phyloP scores from a whole-genome alignment of 2,113 vertebrate species.

The Carassius carassius region DNA sequence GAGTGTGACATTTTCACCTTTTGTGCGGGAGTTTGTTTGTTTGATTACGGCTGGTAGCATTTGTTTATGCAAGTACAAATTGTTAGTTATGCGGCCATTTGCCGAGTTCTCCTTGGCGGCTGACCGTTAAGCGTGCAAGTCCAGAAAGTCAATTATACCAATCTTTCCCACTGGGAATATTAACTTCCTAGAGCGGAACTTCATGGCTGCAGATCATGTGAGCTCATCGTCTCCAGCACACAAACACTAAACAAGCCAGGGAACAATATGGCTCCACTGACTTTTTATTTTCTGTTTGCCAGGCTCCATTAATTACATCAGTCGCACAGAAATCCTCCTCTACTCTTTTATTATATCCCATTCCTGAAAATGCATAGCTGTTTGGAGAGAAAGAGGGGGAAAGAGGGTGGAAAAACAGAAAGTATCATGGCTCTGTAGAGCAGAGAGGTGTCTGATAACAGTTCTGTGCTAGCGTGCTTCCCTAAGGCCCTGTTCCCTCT shows the following conservation, averaged over 20 bases:
- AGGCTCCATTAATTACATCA: slow-evolving; percentile 75
- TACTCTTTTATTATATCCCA: slow-evolving; percentile 64
- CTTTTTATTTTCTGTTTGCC: slow-evolving; percentile 73
- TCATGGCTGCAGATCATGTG: slow-evolving; percentile 57
- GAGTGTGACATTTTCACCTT: slow-evolving; percentile 12
- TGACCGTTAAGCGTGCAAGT: slow-evolving; percentile 38
- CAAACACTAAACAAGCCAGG: slow-evolving; percentile 56
- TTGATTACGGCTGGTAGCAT: slow-evolving; percentile 21
- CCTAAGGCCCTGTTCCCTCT: slow-evolving; percentile 60
- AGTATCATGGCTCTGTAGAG: slow-evolving; percentile 34
- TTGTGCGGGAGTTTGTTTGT: slow-evolving; percentile 16
- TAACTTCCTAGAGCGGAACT: slow-evolving; percentile 53
- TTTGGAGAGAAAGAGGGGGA: slow-evolving; percentile 48
- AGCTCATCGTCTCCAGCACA: slow-evolving; percentile 53
- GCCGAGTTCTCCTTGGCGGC: not conserved
- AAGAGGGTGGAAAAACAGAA: slow-evolving; percentile 46
- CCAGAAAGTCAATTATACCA: slow-evolving; percentile 64
- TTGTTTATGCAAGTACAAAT: slow-evolving; percentile 8
- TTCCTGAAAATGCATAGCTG: slow-evolving; percentile 60
- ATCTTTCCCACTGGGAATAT: slow-evolving; percentile 51
- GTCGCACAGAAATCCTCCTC: slow-evolving; percentile 64
- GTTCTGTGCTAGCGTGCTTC: slow-evolving; percentile 63
- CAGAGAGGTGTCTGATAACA: slow-evolving; percentile 65
- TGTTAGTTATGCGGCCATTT: not conserved
- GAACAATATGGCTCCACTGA: slow-evolving; percentile 63